A percentile compares a stretch with the other conserved stretches of the same genome.
phyloP scores from a whole-genome alignment of 2,797 vertebrate species.

The Siniperca scherzeri region DNA sequence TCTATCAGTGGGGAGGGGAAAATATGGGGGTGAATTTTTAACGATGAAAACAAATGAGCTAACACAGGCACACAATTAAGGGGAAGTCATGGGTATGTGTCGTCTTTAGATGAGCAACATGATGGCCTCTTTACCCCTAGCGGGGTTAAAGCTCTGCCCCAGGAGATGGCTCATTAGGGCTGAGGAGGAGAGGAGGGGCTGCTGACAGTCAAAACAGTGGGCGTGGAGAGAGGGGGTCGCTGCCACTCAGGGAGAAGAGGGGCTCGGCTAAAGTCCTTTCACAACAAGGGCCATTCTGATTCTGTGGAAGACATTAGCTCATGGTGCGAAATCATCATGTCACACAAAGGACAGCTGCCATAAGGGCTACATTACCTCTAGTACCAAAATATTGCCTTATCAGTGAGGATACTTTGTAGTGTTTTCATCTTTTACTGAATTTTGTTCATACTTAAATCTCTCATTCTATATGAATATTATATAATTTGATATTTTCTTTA shows the following conservation, averaged over 20 bases:
- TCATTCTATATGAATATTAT: conserved; percentile 4
- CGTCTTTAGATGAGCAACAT: conserved; percentile 94
- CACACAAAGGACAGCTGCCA: conserved; percentile 67
- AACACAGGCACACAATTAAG: conserved; percentile 90
- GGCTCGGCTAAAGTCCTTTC: conserved; percentile 63
- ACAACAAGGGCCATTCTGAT: conserved; percentile 64
- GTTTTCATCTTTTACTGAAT: background rate
- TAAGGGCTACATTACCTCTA: conserved; percentile 56
- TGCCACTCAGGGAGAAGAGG: conserved; percentile 69
- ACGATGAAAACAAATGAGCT: conserved; percentile 92
- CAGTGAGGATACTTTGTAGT: background rate
- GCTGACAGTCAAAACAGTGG: conserved; percentile 84
- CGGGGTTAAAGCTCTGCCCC: conserved; percentile 87
- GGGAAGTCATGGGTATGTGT: conserved; percentile 91
- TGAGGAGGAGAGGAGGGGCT: conserved; percentile 72
- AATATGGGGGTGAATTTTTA: conserved; percentile 90
- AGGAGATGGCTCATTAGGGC: conserved; percentile 92
- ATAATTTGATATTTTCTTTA: background rate
- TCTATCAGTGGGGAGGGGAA: conserved; percentile 78
- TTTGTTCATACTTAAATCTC: conserved; percentile 15
- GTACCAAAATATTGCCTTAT: conserved; percentile 41
- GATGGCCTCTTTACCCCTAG: conserved; percentile 93
- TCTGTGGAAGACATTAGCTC: conserved; percentile 67
- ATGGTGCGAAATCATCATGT: conserved; percentile 64
- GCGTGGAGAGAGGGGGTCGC: conserved; percentile 64